Base-by-base conservation (phyloP, 2,888 invertebrate species). In the Oligia latruncula region DNA sequence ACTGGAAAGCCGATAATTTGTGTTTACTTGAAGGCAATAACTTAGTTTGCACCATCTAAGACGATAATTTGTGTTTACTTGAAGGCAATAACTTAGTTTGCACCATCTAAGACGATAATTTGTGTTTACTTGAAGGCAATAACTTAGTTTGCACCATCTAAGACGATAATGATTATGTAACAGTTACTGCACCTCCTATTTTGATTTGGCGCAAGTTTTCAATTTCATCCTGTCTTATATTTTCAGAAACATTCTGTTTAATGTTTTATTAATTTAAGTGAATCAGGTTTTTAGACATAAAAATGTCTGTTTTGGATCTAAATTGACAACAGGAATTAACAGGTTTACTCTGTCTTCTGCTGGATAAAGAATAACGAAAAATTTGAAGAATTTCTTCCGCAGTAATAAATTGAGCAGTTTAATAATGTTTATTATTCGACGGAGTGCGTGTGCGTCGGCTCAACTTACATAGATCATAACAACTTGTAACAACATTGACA, bases 401-500 rank as follows among this genome's bases (percentile, higher is more conserved):
- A 46, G 2, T 13, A 8, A n/a, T 40, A 17, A 11, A 4, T 62
- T 15, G 29, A 23, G 13, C n/a, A 43, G 15, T 40, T 15, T 3
- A 9, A 20, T 35, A 15, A 17, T 4, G 17, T 9, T 15, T 70
- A 49, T 52, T 23, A 46, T 58, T 35, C 2, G 20, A 17, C 20
- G 15, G 4, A 23, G 77, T 66, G 66, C 60, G 66, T 62, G 80
- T 67, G 4, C 11, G 46, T 79, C 80, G 40, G 80, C 55, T 70
- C 65, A 13, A 20, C 65, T 74, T 71, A 8, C 74, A 62, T 11
- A 76, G 40, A 58, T 78, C 55, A 49, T n/a, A 70, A 68, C 67
- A 67, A 84, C 62, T 68, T 29, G 52, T 62, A 58, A 83, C 85
- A 67, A 85, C 81, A 85, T 71, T 43, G 17, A 74, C 68, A 40